Conservation (phyloP, 2,797 vertebrate species). For the Orientallactaga sibirica region DNA sequence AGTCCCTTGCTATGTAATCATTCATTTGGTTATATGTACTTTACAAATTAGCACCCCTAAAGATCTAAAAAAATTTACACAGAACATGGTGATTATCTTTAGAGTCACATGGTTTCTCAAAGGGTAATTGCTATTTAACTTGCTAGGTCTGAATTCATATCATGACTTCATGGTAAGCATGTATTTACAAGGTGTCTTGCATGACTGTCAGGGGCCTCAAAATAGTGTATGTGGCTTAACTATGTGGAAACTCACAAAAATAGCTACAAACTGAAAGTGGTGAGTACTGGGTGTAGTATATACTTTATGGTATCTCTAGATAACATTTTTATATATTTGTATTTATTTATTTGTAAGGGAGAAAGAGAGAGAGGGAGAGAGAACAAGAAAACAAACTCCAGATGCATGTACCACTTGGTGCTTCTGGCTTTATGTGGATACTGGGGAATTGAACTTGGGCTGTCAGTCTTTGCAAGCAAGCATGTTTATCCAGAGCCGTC, state of each 20-base stretch:
- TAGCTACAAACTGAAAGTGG: neutral
- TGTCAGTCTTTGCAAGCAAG: too few relatives aligned
- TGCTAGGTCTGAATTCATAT: conserved; percentile 61
- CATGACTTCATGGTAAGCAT: conserved; percentile 52
- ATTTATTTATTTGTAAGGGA: too few relatives aligned
- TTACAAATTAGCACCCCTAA: conserved; percentile 70
- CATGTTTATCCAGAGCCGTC: too few relatives aligned
- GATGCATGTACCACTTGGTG: neutral
- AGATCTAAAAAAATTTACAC: conserved; percentile 58
- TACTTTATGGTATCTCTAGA: too few relatives aligned
- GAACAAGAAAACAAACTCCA: neutral
- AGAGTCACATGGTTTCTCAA: conserved; percentile 72
- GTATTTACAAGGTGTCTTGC: conserved; percentile 47
- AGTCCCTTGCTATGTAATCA: conserved; percentile 57
- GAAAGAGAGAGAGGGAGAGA: too few relatives aligned
- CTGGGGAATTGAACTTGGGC: too few relatives aligned
- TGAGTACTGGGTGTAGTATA: neutral
- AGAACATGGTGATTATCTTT: conserved; percentile 67
- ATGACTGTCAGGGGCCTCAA: conserved; percentile 7
- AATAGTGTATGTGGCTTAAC: neutral
- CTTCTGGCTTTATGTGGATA: too few relatives aligned
- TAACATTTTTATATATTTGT: too few relatives aligned
- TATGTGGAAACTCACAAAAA: neutral
- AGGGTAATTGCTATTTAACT: conserved; percentile 75
- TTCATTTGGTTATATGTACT: conserved; percentile 69